Percentiles rank a stretch among this genome's conserved stretches.
These are phyloP conservation scores for Emydoidea blandingii DNA, from an alignment of 2,797 vertebrate genomes.

Conservation along the genomic window DNA sequence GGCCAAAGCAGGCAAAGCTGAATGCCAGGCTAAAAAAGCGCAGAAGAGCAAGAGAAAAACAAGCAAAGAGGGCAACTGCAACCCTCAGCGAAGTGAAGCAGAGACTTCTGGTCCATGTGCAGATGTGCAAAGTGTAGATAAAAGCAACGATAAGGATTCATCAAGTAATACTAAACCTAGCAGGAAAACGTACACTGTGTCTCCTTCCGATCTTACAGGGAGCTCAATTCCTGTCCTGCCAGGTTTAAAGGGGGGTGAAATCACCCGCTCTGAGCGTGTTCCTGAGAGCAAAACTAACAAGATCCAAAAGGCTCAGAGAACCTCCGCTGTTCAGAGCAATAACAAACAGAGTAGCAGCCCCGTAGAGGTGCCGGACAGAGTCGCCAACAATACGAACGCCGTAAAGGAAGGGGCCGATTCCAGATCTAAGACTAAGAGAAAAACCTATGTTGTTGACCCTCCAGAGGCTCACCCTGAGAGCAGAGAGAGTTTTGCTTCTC, in stretches of 20 bases:
- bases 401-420: neutral
- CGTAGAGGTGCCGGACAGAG: neutral
- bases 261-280: neutral
- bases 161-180: neutral
- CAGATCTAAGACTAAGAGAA: neutral
- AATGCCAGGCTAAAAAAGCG: slow-evolving; percentile 19
- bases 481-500: neutral
- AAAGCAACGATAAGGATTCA: slow-evolving; percentile 17
- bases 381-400: neutral
- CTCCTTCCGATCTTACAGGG: neutral
- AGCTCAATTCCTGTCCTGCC: neutral
- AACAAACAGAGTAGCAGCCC: neutral
- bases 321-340: neutral
- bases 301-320: slow-evolving; percentile 22
- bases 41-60: neutral
- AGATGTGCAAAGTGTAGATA: neutral
- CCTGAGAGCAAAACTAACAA: slow-evolving; percentile 33
- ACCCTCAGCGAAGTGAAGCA: slow-evolving; percentile 17
- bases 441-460: neutral
- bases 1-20: slow-evolving; percentile 9
- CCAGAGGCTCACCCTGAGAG: neutral
- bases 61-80: neutral
- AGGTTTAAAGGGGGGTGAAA: neutral
- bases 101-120: neutral
- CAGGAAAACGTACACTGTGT: neutral